Base-by-base conservation (phyloP, 35 echinoderm and acorn worm genomes). In the Ophioderma brevispina region DNA sequence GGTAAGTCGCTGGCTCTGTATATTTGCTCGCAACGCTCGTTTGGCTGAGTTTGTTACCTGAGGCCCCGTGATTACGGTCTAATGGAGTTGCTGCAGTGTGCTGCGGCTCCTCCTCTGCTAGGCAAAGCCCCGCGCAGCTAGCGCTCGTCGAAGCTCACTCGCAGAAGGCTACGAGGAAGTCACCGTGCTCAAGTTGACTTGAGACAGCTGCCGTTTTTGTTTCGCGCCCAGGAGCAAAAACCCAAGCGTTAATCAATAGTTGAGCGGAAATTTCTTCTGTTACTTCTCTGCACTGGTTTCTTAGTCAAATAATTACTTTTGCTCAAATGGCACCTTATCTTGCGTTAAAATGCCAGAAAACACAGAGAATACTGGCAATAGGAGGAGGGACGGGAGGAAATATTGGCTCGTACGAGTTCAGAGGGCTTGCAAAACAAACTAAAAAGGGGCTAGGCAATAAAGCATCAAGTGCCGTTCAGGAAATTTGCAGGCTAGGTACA, bases 261-360 rank as follows among this genome's bases (percentile, higher is more conserved):
- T 70, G 59, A 70, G 59, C 59, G 59, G 59, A 70, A 70, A 70
- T 70, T 70, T 70, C 59, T 70, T 70, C 59, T 70, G 59, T 70
- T 70, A 30, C 59, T 70, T 25, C 59, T 70, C 6, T 70, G 59
- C 23, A 25, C 28, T 70, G 59, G 59, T 70, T 70, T 70, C 59
- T 70, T 25, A 70, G 59, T 70, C 59, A 70, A 70, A 70, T 70
- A 70, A 70, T 70, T 70, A 70, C 59, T 70, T 70, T 70, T 18
- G 28, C 59, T 70, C 59, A 70, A 70, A 70, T 70, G 59, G 59
- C 59, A 70, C 59, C 59, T 2, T 70, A 70, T 13, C 59, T 70
- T 70, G 59, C 59, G 59, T 70, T 70, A 70, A 70, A 70, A 70
- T 30, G 59, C 17, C 59, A 70, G 59, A 70, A 70, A 70, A 70